These are phyloP conservation scores for Ibycter americanus DNA, from an alignment of 2,797 vertebrate genomes.

Conservation along the genomic window DNA sequence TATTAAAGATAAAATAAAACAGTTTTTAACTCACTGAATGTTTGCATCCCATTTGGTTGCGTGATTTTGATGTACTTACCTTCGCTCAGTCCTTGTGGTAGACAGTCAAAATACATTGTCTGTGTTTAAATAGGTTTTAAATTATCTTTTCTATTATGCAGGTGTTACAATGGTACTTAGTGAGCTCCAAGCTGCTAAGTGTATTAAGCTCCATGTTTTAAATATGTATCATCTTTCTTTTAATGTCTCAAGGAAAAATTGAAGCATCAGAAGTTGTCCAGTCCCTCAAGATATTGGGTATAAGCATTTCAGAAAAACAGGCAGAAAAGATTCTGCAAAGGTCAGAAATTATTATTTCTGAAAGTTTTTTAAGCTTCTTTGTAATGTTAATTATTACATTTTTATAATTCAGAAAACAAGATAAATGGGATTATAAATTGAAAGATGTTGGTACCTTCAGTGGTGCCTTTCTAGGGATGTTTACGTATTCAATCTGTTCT, in stretches of 20 bases:
- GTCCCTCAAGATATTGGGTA: conserved; percentile 87
- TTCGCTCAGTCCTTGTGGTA: not conserved
- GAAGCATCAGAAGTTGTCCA: conserved; percentile 89
- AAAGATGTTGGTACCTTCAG: not conserved
- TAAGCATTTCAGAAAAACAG: conserved; percentile 85
- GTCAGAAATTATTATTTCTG: conserved; percentile 71
- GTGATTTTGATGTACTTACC: not conserved
- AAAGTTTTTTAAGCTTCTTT: not conserved
- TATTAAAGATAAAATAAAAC: not conserved
- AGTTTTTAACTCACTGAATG: not conserved
- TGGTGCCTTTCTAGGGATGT: not conserved
- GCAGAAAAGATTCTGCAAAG: conserved; percentile 91
- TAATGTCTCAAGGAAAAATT: conserved; percentile 82
- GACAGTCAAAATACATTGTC: not conserved
- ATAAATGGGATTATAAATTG: not conserved
- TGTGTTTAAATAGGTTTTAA: not conserved
- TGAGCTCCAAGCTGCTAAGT: not conserved
- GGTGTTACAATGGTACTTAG: not conserved
- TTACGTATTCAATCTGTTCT: not conserved
- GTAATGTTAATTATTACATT: not conserved
- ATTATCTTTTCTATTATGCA: not conserved
- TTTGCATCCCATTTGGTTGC: not conserved
- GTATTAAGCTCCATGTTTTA: not conserved
- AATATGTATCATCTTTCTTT: not conserved
- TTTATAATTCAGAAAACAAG: not conserved